Evolutionary conservation across 2,113 vertebrate species (phyloP), one percentile per base, ranked within the genome.

Genomic region (Aphyosemion australe): DNA sequence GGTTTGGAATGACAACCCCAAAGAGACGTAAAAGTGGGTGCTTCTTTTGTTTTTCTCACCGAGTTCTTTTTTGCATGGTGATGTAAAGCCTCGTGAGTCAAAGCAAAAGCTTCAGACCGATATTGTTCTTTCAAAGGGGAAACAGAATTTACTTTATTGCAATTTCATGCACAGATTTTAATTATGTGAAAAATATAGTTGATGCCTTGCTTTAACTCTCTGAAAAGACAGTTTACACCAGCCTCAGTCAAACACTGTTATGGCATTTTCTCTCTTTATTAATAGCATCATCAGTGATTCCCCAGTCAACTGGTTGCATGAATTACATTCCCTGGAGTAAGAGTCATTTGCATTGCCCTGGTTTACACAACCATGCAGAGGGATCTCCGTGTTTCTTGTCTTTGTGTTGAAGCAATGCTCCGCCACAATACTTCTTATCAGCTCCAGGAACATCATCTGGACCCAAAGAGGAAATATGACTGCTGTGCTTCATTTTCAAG

Each of bases 281-380:
- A 83, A 73, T 65, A 64, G 63, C 60, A 57, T 69, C 74, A 66
- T 63, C 41, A 41, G 52, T 6, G 58, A 19, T 74, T 72, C 79
- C 71, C 26, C 60, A 78, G 76, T 67, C 68, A 74, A 60, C 73
- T 78, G 68, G 62, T 59, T 77, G 73, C 46, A 61, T 79, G 67
- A 74, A 64, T 72, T 69, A 47, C 57, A 43, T 58, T 78, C 75
- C 71, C 79, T 45, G 56, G 56, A 75, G 75, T 62, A 52, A 54
- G 58, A 82, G 63, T 67, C 6, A 82, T 83, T 82, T 79, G 55
- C 71, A 79, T 76, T 18, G 31, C 12, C 76, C 75, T 68, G 70
- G 68, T 84, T 76, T 80, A 69, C 61, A 72, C 53, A 74, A 54
- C 72, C 56, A 18, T 48, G 58, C 74, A 69, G 72, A 60, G n/a